Conservation (phyloP, 2,888 invertebrate genomes). For the Anarsia innoxiella region DNA sequence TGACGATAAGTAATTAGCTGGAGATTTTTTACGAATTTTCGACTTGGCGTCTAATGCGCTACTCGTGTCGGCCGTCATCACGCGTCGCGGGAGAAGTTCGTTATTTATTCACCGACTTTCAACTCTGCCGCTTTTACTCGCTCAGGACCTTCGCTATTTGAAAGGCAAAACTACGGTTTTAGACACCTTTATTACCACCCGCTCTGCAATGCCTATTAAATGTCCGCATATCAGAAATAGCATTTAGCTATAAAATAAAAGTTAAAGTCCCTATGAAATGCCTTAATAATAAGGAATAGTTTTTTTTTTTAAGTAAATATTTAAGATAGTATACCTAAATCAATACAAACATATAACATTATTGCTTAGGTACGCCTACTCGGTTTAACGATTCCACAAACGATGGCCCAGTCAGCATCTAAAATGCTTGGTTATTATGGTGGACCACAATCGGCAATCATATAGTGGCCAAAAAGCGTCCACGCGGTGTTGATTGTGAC, state of each 20-base stretch:
- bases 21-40: slow-evolving; percentile 49
- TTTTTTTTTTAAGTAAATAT: too few relatives aligned
- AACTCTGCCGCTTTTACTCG: slow-evolving; percentile 53
- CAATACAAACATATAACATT: too few relatives aligned
- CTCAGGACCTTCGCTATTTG: slow-evolving; percentile 42
- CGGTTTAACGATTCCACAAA: slow-evolving; percentile 2
- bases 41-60: slow-evolving; percentile 66
- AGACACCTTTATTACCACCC: too few relatives aligned
- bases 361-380: too few relatives aligned
- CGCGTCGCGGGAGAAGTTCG: slow-evolving; percentile 70
- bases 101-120: slow-evolving; percentile 69
- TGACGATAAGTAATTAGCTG: slow-evolving; percentile 40
- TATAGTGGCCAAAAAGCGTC: slow-evolving; percentile 67
- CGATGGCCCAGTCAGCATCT: slow-evolving; percentile 11
- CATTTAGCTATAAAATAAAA: too few relatives aligned
- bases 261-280: too few relatives aligned
- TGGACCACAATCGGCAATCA: slow-evolving; percentile 67
- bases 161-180: slow-evolving; percentile 29
- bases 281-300: too few relatives aligned
- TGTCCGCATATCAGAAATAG: too few relatives aligned
- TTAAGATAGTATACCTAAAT: too few relatives aligned
- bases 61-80: slow-evolving; percentile 74
- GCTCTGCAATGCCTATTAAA: too few relatives aligned
- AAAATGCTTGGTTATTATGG: slow-evolving; percentile 47
- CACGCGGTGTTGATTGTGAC: slow-evolving; percentile 72